Evolutionary conservation across 1,140 invertebrate species (phyloP).

Genomic region (Drosophila azteca): DNA sequence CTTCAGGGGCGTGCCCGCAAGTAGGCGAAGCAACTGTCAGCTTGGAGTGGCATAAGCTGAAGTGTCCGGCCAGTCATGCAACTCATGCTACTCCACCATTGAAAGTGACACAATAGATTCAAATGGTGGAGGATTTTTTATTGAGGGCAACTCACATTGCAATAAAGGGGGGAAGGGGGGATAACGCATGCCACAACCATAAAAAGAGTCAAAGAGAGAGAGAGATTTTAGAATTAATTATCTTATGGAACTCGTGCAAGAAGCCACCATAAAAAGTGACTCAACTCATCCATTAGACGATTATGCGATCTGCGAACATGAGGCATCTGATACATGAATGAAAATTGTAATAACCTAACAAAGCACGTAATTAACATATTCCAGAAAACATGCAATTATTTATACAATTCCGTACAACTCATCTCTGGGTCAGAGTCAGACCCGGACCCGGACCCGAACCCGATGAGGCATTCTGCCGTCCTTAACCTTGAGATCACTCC

Average conservation of each 20-base stretch:
- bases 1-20: constrained; percentile 38
- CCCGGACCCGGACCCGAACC: no score
- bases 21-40: constrained; percentile 19
- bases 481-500: constrained; percentile 22
- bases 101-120: constrained; percentile 13
- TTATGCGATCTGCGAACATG: neutral
- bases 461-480: constrained; percentile 25
- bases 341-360: constrained; percentile 5
- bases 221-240: no score
- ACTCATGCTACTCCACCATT: constrained; percentile 1
- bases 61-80: neutral
- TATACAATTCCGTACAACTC: constrained; percentile 8
- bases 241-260: no score
- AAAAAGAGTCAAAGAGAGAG: no score
- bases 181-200: no score
- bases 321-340: neutral
- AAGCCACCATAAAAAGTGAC: no score
- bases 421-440: constrained; percentile 9
- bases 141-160: no score
- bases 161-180: no score
- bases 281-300: neutral
- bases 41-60: constrained; percentile 25
- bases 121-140: no score
- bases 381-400: constrained; percentile 12
- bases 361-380: neutral